A percentile compares a stretch with the other conserved stretches of the same genome.
These are phyloP conservation scores for Lepidocolaptes lacrymiger DNA, from an alignment of 2,797 vertebrate genomes.

Conservation along the genomic window DNA sequence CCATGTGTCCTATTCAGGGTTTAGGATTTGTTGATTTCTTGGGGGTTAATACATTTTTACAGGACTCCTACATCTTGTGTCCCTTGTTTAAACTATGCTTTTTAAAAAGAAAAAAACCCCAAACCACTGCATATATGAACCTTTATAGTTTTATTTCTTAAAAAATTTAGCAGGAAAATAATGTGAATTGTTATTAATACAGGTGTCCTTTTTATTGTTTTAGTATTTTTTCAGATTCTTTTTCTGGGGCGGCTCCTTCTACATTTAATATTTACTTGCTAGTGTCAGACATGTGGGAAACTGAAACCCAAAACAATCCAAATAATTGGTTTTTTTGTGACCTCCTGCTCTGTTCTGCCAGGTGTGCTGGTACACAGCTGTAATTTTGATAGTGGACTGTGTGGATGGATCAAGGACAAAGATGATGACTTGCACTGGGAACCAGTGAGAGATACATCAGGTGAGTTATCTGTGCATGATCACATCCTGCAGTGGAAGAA, in stretches of 20 bases:
- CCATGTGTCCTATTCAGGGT: neutral
- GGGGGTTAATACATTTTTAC: neutral
- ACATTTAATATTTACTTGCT: neutral
- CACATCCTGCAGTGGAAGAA: neutral
- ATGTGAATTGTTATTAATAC: neutral
- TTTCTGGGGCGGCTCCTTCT: neutral
- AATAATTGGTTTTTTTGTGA: neutral
- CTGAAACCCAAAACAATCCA: neutral
- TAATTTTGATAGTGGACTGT: constrained; percentile 91
- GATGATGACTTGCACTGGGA: constrained; percentile 92
- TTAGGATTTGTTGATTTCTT: neutral
- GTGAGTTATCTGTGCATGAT: constrained; percentile 61
- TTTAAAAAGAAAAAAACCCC: neutral
- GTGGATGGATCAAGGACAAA: constrained; percentile 91
- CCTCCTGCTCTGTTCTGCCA: constrained; percentile 50
- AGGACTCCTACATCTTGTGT: neutral
- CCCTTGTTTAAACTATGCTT: neutral
- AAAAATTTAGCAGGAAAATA: neutral
- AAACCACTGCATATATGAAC: neutral
- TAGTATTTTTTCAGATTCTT: neutral
- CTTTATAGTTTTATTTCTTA: neutral
- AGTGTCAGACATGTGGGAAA: neutral
- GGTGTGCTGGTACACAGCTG: constrained; percentile 89
- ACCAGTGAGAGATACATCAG: constrained; percentile 83
- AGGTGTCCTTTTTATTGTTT: neutral